Evolutionary conservation across 2,888 invertebrate species (phyloP).

Genomic region (Theristus sp.): DNA sequence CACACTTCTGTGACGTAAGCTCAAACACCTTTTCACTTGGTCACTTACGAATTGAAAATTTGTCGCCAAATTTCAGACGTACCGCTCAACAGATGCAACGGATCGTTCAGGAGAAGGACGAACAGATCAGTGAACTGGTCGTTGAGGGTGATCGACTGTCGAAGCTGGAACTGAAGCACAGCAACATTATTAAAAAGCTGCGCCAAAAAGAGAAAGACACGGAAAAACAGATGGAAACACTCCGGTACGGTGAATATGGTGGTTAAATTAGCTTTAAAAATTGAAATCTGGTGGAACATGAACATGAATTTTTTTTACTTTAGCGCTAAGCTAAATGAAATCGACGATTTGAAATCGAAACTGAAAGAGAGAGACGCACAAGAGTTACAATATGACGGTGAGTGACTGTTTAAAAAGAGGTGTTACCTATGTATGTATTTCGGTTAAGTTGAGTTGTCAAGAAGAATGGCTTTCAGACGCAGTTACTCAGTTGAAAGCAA

Average conservation of each 20-base stretch:
- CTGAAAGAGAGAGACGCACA: constrained; percentile 72
- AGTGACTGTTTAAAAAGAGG: not conserved
- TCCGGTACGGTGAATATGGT: constrained; percentile 42
- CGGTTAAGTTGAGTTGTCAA: not conserved
- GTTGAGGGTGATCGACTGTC: constrained; percentile 60
- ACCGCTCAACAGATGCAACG: constrained; percentile 45
- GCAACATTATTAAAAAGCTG: constrained; percentile 82
- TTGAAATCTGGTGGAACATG: not conserved
- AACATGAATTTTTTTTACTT: constrained; percentile 4
- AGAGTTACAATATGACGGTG: constrained; percentile 47
- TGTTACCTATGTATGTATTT: too few relatives aligned
- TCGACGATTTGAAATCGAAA: constrained; percentile 62
- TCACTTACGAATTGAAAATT: too few relatives aligned
- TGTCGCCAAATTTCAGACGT: constrained; percentile 6
- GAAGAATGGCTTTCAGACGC: constrained; percentile 40
- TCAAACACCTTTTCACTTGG: too few relatives aligned
- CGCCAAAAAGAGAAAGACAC: constrained; percentile 74
- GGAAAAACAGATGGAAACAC: constrained; percentile 53
- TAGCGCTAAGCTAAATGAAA: constrained; percentile 50
- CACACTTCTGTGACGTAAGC: too few relatives aligned
- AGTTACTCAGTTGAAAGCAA: constrained; percentile 62
- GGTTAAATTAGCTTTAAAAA: not conserved
- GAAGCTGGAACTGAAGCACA: constrained; percentile 73
- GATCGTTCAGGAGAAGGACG: constrained; percentile 59
- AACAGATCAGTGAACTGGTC: constrained; percentile 44